phyloP scores from a whole-genome alignment of 2,797 vertebrate species.

The Peromyscus attwateri region DNA sequence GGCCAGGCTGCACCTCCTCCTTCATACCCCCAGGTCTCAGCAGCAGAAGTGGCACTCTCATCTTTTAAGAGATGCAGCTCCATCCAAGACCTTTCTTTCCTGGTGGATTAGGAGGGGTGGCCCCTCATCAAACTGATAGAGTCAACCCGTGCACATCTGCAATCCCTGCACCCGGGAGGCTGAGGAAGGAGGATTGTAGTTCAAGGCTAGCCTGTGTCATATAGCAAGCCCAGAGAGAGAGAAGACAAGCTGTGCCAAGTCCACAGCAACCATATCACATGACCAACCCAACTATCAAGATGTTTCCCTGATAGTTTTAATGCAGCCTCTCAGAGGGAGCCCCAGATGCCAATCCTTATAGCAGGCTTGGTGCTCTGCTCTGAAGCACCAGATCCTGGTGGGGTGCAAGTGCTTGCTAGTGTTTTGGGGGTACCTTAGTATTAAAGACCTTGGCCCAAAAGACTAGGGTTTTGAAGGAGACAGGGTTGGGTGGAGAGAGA shows the following conservation, averaged over 20 bases:
- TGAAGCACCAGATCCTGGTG: background rate
- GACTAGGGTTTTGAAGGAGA: background rate
- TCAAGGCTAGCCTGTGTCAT: background rate
- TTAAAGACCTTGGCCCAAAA: constrained; percentile 10
- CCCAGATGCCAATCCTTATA: background rate
- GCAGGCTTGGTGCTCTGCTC: background rate
- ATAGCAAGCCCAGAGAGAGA: background rate
- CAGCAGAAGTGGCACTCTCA: background rate
- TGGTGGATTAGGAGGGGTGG: background rate
- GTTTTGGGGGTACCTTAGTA: background rate
- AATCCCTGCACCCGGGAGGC: background rate
- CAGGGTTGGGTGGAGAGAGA: background rate
- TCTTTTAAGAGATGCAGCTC: constrained; percentile 14
- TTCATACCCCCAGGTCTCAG: background rate
- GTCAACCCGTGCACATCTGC: background rate
- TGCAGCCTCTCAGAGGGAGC: background rate
- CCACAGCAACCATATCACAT: background rate
- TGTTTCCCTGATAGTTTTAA: background rate
- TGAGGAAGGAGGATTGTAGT: background rate
- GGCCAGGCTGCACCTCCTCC: background rate
- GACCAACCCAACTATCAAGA: background rate
- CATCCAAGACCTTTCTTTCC: background rate
- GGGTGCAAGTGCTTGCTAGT: background rate
- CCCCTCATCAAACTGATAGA: constrained; percentile 1
- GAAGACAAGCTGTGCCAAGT: background rate